These are phyloP conservation scores for Lithophane socia DNA, from an alignment of 2,888 invertebrate species.

Conservation along the genomic window DNA sequence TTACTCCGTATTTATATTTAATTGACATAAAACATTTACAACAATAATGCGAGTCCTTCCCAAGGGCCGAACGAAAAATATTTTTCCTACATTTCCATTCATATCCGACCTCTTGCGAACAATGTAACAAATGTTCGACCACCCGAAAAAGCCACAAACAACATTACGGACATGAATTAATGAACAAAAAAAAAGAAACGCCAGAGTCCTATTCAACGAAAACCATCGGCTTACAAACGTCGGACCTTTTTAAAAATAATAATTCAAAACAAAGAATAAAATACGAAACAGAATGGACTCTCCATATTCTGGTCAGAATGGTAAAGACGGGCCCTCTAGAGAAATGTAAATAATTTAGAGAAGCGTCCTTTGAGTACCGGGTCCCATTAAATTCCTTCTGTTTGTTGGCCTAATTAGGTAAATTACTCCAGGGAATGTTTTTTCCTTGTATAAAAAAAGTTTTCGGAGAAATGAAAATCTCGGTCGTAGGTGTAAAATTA, in stretches of 20 bases:
- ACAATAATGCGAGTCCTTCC: slow-evolving; percentile 14
- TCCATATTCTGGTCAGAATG: slow-evolving; percentile 73
- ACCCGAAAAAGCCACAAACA: slow-evolving; percentile 60
- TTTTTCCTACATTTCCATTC: slow-evolving; percentile 34
- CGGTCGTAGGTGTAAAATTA: slow-evolving; percentile 58
- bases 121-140: slow-evolving; percentile 58
- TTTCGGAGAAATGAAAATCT: slow-evolving; percentile 63
- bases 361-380: slow-evolving; percentile 79
- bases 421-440: slow-evolving; percentile 80
- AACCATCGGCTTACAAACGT: slow-evolving; percentile 56
- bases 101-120: slow-evolving; percentile 33
- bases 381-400: slow-evolving; percentile 82
- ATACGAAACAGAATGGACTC: slow-evolving; percentile 52
- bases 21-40: slow-evolving; percentile 34
- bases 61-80: slow-evolving; percentile 32
- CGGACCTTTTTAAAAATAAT: slow-evolving; percentile 60
- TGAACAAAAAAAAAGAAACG: slow-evolving; percentile 59
- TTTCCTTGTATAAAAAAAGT: slow-evolving; percentile 72
- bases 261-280: slow-evolving; percentile 56
- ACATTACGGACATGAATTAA: slow-evolving; percentile 60
- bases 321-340: slow-evolving; percentile 76
- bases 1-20: slow-evolving; percentile 18
- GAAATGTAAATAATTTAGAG: slow-evolving; percentile 84
- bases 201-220: slow-evolving; percentile 50
- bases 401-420: slow-evolving; percentile 83